Evolutionary conservation across 2,113 vertebrate species (phyloP), one percentile per base, ranked within the genome.

Genomic region (Mastomys natalensis): DNA sequence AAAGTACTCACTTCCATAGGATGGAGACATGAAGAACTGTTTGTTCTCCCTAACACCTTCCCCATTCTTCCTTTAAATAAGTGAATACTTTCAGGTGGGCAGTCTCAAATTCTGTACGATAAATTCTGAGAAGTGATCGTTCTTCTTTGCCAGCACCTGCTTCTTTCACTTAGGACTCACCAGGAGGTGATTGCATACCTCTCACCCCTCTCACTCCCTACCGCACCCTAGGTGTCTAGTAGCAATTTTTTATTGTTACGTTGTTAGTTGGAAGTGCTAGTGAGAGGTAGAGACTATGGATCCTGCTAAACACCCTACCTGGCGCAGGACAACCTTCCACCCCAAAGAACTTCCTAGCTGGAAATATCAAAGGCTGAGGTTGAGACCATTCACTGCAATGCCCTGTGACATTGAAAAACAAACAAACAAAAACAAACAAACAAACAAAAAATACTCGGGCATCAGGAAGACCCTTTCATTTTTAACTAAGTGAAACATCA

Each of bases 401-500:
- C 29, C 51, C 48, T 68, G 1, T 8, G n/a, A 78, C 24, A 37
- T 64, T 70, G 77, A 78, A 19, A n/a, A n/a, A n/a, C n/a, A n/a
- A n/a, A n/a, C n/a, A n/a, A 73, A 90, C 31, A 55, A 58, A 62
- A 85, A 34, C 10, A 34, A 66, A 66, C 2, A 31, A 13, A 31
- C 10, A 31, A 66, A 66, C 29, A 68, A 64, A 31, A 66, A 29
- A 12, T 19, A 15, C 24, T 77, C 72, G 21, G 34, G 60, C 51
- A 45, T 53, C 29, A 87, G 31, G 6, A 37, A 60, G 31, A 34
- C 3, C 26, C 48, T 92, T 81, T 89, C 62, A 92, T 91, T 95
- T 92, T 92, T 88, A 94, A 64, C 55, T 34, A 72, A 96, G 78
- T 62, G 40, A 96, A 89, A 72, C 12, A 10, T 66, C 73, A 48